A percentile compares a stretch with the other conserved stretches of the same genome.
Conservation (phyloP, 2,888 invertebrate genomes). For the Leucoptera coffeella region DNA sequence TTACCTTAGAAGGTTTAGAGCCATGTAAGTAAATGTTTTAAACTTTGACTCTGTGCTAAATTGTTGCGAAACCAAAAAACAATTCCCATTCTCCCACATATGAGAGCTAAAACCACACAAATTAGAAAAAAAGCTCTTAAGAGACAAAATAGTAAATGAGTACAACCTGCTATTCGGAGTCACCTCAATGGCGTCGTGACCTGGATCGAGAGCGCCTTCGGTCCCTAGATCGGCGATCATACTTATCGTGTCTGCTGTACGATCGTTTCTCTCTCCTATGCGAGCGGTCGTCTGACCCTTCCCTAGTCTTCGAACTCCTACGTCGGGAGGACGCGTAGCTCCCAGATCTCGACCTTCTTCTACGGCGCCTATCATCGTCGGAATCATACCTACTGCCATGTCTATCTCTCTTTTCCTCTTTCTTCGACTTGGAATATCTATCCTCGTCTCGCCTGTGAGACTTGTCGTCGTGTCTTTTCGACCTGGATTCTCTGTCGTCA, state of each 20-base stretch:
- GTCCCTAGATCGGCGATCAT: conserved; percentile 43
- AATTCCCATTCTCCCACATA: too few species aligned
- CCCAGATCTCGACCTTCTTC: conserved; percentile 28
- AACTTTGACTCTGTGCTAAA: too few species aligned
- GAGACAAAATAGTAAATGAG: conserved; percentile 11
- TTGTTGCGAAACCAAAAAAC: too few species aligned
- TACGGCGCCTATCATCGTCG: conserved; percentile 24
- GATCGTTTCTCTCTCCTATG: conserved; percentile 14
- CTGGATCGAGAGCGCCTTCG: conserved; percentile 29
- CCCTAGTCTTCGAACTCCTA: conserved; percentile 8
- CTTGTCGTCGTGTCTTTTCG: conserved; percentile 9
- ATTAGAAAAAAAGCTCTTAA: too few species aligned
- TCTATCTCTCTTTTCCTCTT: conserved; percentile 11
- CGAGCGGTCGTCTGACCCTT: conserved; percentile 15
- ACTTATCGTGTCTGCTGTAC: conserved; percentile 25
- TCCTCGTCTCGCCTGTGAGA: conserved; percentile 25
- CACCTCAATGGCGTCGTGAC: conserved; percentile 33
- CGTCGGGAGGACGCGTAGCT: conserved; percentile 26
- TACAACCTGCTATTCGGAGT: conserved; percentile 36
- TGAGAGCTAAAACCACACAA: too few species aligned
- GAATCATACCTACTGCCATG: conserved; percentile 36
- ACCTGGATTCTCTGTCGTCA: neutral
- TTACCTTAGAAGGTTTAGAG: too few species aligned
- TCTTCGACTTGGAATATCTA: conserved; percentile 12
- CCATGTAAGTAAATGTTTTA: too few species aligned